Percentiles rank a stretch among this genome's conserved stretches.
Conservation (phyloP, 2,113 vertebrate species). For the Penelope pileata region DNA sequence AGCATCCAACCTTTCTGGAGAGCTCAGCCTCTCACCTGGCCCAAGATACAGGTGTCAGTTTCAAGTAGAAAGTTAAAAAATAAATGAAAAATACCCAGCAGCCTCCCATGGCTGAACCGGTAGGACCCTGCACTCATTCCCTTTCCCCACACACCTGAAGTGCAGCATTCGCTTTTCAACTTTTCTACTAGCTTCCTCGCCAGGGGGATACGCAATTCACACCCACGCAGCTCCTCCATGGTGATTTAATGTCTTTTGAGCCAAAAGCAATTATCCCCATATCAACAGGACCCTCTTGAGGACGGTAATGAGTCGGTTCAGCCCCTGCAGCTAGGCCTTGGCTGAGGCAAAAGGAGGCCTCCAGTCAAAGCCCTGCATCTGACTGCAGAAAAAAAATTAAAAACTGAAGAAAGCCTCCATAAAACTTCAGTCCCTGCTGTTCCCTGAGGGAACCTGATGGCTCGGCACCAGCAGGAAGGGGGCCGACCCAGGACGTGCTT, state of each 20-base stretch:
- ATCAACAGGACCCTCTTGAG: constrained; percentile 45
- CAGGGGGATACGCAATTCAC: constrained; percentile 36
- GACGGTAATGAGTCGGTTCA: constrained; percentile 31
- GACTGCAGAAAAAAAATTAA: neutral
- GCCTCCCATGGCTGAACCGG: neutral
- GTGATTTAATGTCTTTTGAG: constrained; percentile 61
- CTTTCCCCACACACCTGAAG: neutral
- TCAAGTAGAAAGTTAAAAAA: neutral
- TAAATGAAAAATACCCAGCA: neutral
- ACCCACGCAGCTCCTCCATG: neutral
- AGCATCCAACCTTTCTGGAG: too few relatives aligned
- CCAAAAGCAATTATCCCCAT: constrained; percentile 68
- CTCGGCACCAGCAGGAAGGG: neutral
- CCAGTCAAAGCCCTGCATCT: constrained; percentile 5
- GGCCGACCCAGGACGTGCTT: neutral
- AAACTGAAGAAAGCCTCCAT: neutral
- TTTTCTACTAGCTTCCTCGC: constrained; percentile 4
- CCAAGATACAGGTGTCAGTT: neutral
- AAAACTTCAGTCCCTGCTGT: neutral
- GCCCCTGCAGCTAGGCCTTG: neutral
- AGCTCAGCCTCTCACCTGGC: neutral
- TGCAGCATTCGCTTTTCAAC: neutral
- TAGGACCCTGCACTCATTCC: neutral
- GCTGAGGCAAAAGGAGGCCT: neutral
- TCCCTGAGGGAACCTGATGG: neutral